Conservation (phyloP, 2,888 invertebrate species). For the Drosophila mercatorum region DNA sequence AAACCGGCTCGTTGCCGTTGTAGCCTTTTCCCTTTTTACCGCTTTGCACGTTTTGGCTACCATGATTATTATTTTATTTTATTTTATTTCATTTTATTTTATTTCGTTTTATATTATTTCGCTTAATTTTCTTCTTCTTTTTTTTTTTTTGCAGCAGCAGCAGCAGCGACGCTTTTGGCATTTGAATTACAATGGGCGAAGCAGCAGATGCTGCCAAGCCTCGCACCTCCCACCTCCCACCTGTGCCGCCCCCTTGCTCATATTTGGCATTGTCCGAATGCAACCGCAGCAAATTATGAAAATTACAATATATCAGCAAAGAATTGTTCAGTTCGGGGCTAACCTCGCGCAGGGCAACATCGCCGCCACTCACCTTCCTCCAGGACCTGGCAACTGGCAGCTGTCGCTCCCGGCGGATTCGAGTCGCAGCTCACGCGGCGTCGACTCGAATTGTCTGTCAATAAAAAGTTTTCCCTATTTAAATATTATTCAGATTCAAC, state of each 20-base stretch:
- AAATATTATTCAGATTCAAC: not conserved
- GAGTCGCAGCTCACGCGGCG: not conserved
- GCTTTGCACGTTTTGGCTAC: conserved; percentile 38
- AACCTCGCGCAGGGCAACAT: conserved; percentile 19
- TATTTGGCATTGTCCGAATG: conserved; percentile 53
- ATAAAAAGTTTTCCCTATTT: conserved; percentile 2
- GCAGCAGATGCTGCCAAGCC: conserved; percentile 2
- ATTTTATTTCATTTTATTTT: conserved; percentile 42
- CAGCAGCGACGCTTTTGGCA: conserved; percentile 48
- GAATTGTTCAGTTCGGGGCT: conserved; percentile 8
- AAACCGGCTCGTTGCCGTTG: conserved; percentile 68
- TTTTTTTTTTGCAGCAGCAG: not conserved
- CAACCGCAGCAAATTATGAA: conserved; percentile 63
- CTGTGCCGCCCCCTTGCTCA: conserved; percentile 19
- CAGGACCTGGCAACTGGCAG: not conserved
- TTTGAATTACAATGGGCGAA: conserved; percentile 58
- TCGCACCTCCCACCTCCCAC: not conserved
- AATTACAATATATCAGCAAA: conserved; percentile 56
- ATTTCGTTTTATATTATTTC: conserved; percentile 12
- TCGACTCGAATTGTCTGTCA: conserved; percentile 1
- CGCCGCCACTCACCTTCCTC: conserved; percentile 7
- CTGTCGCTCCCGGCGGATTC: not conserved
- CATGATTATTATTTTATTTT: conserved; percentile 56
- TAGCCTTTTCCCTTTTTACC: conserved; percentile 27
- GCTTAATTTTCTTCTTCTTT: not conserved